These are phyloP conservation scores for Sparidentex hasta DNA, from an alignment of 2,797 vertebrate genomes.

Conservation along the genomic window DNA sequence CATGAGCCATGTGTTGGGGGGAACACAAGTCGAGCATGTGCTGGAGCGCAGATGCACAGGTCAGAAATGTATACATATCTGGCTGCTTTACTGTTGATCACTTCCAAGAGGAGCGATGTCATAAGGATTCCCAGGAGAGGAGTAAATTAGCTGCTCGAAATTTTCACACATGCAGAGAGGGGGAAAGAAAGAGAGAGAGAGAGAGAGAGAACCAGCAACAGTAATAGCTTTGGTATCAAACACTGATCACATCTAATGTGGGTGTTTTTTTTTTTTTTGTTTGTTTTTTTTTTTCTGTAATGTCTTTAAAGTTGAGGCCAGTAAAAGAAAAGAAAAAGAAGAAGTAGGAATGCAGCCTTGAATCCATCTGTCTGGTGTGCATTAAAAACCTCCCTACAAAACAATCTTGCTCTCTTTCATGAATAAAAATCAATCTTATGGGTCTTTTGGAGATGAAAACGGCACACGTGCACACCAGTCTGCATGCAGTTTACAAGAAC, in stretches of 20 bases:
- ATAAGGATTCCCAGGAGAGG: constrained; percentile 57
- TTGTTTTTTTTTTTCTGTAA: constrained; percentile 36
- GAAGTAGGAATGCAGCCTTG: constrained; percentile 68
- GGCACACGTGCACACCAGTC: constrained; percentile 61
- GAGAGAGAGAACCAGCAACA: constrained; percentile 33
- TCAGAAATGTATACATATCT: constrained; percentile 75
- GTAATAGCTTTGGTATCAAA: constrained; percentile 67
- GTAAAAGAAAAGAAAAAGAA: constrained; percentile 30
- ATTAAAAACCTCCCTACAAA: constrained; percentile 71
- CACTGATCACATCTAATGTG: constrained; percentile 67
- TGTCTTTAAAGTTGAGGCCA: constrained; percentile 73
- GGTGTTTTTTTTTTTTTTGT: background rate
- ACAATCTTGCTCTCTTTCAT: constrained; percentile 69
- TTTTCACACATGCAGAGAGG: constrained; percentile 59
- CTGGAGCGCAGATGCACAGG: constrained; percentile 62
- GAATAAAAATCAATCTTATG: constrained; percentile 67
- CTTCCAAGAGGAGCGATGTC: constrained; percentile 70
- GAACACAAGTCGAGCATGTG: constrained; percentile 66
- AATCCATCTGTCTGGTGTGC: constrained; percentile 77
- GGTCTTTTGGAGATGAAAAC: constrained; percentile 63
- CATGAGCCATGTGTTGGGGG: constrained; percentile 68
- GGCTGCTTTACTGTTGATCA: constrained; percentile 69
- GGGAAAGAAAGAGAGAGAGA: constrained; percentile 19
- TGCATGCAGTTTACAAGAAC: constrained; percentile 52
- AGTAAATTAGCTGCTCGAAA: constrained; percentile 68